Base-by-base conservation (phyloP, 2,797 vertebrate species). In the Hypotaenidia okinawae region DNA sequence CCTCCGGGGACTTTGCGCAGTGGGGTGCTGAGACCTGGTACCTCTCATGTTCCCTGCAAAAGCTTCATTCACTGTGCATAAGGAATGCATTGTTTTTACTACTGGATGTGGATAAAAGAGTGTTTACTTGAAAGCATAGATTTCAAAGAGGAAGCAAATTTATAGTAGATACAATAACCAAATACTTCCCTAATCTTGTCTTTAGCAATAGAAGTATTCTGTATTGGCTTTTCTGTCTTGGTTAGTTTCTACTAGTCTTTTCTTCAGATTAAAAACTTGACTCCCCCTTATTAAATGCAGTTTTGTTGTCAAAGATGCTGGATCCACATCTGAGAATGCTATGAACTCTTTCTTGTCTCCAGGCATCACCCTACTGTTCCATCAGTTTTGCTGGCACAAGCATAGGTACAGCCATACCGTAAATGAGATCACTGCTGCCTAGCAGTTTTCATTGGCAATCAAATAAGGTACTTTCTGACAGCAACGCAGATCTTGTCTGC, bases 21-120 rank as follows among this genome's bases (percentile, higher is more conserved):
- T 23, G 30, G 23, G 30, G 16, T 8, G 13, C 23, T 18, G 21
- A 87, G 21, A 37, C 3, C 11, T 55, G 17, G 5, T 57, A 30
- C 11, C 8, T 73, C 25, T 64, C 55, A 55, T 0, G 0, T 2
- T 11, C 3, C 28, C 37, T 4, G 7, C 7, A 67, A 82, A 62
- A 37, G 9, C 10, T 86, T 41, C 5, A 2, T 68, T 91, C 25
- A 9, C 15, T 72, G 13, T 2, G 6, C 13, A 27, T 33, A 58
- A 66, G 11, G 37, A 80, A 75, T 49, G 18, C 11, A 13, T 17
- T n/a, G 8, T 11, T 74, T 91, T 47, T 33, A 33, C 5, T 13
- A 12, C 32, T 30, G 14, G 6, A 24, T 2, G 3, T 21, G 12
- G 11, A 68, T 25, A 74, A 64, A 68, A 52, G 6, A 49, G 0